Evolutionary conservation across 1,140 invertebrate genomes (phyloP).

Genomic region (Charaxes varanes): DNA sequence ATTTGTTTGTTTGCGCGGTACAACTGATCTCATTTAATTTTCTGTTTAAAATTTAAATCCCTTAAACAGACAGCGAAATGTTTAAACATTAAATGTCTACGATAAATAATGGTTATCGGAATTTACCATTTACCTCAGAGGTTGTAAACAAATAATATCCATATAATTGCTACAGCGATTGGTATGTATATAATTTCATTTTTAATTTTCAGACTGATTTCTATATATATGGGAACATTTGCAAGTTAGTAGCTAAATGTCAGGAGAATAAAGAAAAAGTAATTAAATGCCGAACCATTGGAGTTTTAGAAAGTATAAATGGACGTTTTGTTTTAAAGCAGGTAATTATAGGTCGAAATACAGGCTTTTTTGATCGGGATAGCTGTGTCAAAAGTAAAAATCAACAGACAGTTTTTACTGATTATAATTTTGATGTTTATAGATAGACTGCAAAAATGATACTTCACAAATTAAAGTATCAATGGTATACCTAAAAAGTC

Average conservation of each 20-base stretch:
- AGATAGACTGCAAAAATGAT: constrained; percentile 22
- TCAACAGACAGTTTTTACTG: too few relatives aligned
- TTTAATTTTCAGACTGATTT: constrained; percentile 37
- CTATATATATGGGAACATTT: constrained; percentile 28
- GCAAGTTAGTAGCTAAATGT: constrained; percentile 28
- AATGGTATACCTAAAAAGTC: constrained; percentile 31
- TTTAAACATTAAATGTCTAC: constrained; percentile 1
- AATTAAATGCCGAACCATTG: constrained; percentile 42
- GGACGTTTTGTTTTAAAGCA: constrained; percentile 43
- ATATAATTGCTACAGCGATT: not conserved
- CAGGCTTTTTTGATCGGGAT: too few relatives aligned
- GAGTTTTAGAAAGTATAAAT: constrained; percentile 40
- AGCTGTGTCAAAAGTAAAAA: too few relatives aligned
- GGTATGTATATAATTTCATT: not conserved
- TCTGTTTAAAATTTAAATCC: constrained; percentile 1
- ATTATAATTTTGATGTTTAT: constrained; percentile 18
- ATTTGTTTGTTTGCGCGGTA: too few relatives aligned
- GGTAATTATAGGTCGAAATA: constrained; percentile 24
- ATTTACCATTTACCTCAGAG: constrained; percentile 30
- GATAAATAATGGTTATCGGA: constrained; percentile 20
- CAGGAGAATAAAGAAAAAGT: constrained; percentile 20
- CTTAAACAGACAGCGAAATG: not conserved
- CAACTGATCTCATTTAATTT: not conserved
- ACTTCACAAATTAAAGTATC: constrained; percentile 29
- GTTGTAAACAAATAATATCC: not conserved